Percentiles rank a stretch among this genome's conserved stretches.
phyloP scores from a whole-genome alignment of 2,113 vertebrate genomes.

The Scalopus aquaticus region DNA sequence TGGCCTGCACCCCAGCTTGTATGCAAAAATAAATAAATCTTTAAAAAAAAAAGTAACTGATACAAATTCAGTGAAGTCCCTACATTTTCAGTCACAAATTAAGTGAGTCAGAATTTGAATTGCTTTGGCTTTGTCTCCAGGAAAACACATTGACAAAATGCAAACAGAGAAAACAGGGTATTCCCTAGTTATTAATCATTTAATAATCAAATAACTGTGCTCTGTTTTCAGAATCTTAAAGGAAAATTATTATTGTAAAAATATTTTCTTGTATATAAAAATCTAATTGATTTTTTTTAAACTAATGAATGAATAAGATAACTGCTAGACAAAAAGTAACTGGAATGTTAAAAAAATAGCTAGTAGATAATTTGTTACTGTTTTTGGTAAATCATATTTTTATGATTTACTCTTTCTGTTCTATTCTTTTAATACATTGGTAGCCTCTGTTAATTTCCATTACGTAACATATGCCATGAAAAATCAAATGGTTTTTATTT shows the following conservation, averaged over 20 bases:
- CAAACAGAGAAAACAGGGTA: slow-evolving; percentile 7
- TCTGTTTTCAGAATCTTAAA: not conserved
- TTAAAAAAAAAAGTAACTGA: too few relatives aligned
- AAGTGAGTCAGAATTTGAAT: not conserved
- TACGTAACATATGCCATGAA: not conserved
- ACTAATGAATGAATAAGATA: slow-evolving; percentile 19
- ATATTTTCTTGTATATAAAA: not conserved
- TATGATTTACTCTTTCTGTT: not conserved
- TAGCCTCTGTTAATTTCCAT: not conserved
- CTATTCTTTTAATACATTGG: not conserved
- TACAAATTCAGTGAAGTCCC: not conserved
- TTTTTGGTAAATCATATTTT: not conserved
- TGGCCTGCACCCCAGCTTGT: too few relatives aligned
- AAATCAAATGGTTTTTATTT: slow-evolving; percentile 15
- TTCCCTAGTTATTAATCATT: not conserved
- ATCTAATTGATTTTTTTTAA: slow-evolving; percentile 35
- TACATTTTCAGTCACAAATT: not conserved
- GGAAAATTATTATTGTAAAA: not conserved
- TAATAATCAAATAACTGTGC: not conserved
- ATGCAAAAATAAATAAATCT: too few relatives aligned
- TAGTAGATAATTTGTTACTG: not conserved
- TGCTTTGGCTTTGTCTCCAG: not conserved
- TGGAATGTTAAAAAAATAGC: not conserved
- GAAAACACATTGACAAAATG: slow-evolving; percentile 24
- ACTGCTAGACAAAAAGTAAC: slow-evolving; percentile 13